Conservation (phyloP, 2,797 vertebrate genomes). For the Scolopax rusticola region DNA sequence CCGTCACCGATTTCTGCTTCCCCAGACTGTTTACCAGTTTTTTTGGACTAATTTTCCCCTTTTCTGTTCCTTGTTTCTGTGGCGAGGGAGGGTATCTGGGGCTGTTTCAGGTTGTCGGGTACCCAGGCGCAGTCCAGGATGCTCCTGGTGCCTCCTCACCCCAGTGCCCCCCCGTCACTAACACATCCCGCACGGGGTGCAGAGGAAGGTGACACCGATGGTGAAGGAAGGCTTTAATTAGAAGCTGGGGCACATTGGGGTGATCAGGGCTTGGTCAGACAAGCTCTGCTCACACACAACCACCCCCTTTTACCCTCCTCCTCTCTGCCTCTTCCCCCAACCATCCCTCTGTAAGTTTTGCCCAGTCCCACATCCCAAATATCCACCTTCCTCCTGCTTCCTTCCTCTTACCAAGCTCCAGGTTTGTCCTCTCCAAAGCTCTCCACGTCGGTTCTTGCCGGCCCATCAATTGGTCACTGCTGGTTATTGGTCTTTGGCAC, state of each 20-base stretch:
- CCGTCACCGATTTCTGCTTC: not conserved
- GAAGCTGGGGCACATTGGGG: not conserved
- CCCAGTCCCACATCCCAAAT: not conserved
- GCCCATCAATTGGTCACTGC: not conserved
- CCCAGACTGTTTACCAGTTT: not conserved
- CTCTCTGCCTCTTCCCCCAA: not conserved
- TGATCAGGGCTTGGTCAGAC: not conserved
- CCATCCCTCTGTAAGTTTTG: not conserved
- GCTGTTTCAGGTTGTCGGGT: not conserved
- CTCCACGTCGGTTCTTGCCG: too few relatives aligned
- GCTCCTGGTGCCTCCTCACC: not conserved
- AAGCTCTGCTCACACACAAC: not conserved
- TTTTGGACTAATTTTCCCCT: not conserved
- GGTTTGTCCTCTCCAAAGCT: not conserved
- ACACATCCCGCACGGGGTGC: not conserved
- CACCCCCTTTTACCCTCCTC: not conserved
- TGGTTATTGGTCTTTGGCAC: not conserved
- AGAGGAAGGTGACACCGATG: not conserved
- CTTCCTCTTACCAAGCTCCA: not conserved
- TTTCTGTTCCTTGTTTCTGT: not conserved
- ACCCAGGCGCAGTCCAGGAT: not conserved
- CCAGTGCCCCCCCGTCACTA: not conserved
- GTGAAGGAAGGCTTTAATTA: not conserved
- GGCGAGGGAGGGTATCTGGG: fast-evolving
- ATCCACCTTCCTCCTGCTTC: not conserved